Conservation (phyloP, 2,888 invertebrate species). For the Coecobrya sp. region DNA sequence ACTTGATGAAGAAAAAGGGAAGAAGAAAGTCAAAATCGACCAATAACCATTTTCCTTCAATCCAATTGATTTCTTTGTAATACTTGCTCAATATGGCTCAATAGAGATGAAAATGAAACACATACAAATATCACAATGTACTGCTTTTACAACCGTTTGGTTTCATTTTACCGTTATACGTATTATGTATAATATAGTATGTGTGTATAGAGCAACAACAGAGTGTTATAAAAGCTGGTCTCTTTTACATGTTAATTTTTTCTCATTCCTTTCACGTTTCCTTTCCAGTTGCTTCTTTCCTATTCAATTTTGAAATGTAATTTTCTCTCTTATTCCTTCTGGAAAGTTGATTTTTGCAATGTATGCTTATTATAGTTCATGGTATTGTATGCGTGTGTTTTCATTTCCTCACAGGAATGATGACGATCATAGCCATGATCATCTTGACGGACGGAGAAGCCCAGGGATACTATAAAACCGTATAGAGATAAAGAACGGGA, state of each 20-base stretch:
- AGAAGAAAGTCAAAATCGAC: background rate
- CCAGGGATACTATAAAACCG: background rate
- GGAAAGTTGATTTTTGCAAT: background rate
- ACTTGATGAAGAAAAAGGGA: background rate
- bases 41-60: conserved; percentile 10
- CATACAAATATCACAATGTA: background rate
- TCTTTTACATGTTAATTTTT: background rate
- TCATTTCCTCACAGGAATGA: background rate
- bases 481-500: background rate
- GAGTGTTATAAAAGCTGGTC: too few species aligned
- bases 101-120: background rate
- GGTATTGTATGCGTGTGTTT: background rate
- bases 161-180: too few species aligned
- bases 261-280: conserved; percentile 3
- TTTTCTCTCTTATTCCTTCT: background rate
- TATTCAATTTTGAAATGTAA: conserved; percentile 3
- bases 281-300: background rate
- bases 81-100: background rate
- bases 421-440: background rate
- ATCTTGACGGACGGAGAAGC: background rate
- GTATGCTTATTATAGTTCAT: background rate
- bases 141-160: background rate
- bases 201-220: too few species aligned
- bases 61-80: background rate
- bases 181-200: too few species aligned